These are phyloP conservation scores for Cardiocondyla obscurior DNA, from an alignment of 1,140 invertebrate genomes.

Conservation along the genomic window DNA sequence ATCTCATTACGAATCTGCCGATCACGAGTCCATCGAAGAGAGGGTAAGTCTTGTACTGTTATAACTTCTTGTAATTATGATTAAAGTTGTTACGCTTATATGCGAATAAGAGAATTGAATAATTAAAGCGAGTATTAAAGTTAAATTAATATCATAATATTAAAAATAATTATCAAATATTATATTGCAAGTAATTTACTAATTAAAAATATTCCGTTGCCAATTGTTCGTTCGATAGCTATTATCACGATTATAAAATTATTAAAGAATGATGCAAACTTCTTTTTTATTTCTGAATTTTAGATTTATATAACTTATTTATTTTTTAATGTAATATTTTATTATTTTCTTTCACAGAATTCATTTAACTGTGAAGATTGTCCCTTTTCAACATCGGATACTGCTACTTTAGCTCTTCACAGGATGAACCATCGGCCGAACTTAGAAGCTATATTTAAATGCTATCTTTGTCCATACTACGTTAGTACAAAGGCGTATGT, in stretches of 20 bases:
- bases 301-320: neutral
- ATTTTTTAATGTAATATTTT: neutral
- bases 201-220: neutral
- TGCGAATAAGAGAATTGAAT: neutral
- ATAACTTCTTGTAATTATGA: neutral
- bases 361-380: slow-evolving; percentile 87
- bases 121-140: neutral
- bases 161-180: neutral
- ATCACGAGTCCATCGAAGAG: slow-evolving; percentile 57
- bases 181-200: neutral
- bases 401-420: slow-evolving; percentile 88
- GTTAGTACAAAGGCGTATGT: slow-evolving; percentile 86
- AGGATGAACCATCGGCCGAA: slow-evolving; percentile 89
- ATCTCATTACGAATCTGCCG: slow-evolving; percentile 84
- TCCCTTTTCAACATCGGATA: slow-evolving; percentile 88
- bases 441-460: slow-evolving; percentile 90
- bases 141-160: neutral
- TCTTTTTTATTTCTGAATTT: slow-evolving; percentile 26
- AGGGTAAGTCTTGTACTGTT: slow-evolving; percentile 60
- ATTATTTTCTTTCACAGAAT: slow-evolving; percentile 65
- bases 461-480: slow-evolving; percentile 92
- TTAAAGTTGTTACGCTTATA: neutral
- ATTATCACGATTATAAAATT: neutral
- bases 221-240: neutral
- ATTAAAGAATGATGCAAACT: neutral